phyloP scores from a whole-genome alignment of 2,888 invertebrate species.

The Lasioglossum pauxillum region DNA sequence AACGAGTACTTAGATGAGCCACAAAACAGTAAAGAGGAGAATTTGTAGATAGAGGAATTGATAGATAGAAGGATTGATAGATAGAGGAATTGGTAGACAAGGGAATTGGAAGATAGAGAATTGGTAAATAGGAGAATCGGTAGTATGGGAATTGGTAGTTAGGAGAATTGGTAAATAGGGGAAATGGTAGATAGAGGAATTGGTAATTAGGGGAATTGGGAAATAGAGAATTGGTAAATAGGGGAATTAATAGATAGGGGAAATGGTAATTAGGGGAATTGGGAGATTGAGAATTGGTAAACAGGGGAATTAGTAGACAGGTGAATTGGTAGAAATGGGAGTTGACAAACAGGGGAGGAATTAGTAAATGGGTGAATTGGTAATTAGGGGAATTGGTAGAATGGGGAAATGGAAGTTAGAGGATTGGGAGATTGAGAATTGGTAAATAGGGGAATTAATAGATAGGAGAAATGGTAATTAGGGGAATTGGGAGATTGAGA shows the following conservation, averaged over 20 bases:
- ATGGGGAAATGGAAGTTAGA: background rate
- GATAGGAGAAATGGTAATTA: no score
- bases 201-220: background rate
- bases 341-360: no score
- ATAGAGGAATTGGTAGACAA: background rate
- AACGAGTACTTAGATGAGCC: background rate
- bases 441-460: background rate
- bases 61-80: no score
- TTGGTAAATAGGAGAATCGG: background rate
- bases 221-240: no score
- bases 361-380: no score
- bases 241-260: no score
- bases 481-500: no score
- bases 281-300: background rate
- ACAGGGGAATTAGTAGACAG: background rate
- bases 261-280: background rate
- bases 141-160: background rate
- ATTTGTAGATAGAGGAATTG: background rate
- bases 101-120: no score
- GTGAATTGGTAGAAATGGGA: no score
- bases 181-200: background rate
- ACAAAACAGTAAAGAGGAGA: background rate
- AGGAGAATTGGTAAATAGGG: background rate
- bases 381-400: background rate
- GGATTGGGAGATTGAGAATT: no score